Evolutionary conservation across 2,797 vertebrate species (phyloP).

Genomic region (Hafferia zeledoni): DNA sequence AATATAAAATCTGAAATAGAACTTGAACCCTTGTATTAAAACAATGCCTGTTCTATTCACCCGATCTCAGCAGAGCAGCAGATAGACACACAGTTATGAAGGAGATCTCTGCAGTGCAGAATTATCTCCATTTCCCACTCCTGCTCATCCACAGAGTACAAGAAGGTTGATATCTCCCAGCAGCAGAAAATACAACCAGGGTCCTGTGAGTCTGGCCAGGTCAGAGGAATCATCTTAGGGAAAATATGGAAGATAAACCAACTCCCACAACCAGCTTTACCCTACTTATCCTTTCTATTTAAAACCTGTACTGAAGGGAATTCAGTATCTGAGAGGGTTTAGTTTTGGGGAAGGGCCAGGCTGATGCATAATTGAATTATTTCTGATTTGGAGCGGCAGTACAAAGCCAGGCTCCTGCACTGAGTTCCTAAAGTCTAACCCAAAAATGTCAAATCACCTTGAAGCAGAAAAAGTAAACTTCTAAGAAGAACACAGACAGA

Average conservation of each 20-base stretch:
- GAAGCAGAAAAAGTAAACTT: constrained; percentile 20
- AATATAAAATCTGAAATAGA: neutral
- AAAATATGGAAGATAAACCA: constrained; percentile 51
- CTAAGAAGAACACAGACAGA: neutral
- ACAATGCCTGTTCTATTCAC: neutral
- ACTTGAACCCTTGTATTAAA: neutral
- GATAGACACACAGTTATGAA: neutral
- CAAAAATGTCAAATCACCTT: constrained; percentile 57
- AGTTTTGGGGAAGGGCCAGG: neutral
- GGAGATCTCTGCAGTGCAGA: neutral
- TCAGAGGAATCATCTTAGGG: neutral
- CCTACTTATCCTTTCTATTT: constrained; percentile 60
- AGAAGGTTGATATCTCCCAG: neutral
- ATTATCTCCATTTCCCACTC: neutral
- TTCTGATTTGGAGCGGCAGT: constrained; percentile 17
- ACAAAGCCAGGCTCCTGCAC: neutral
- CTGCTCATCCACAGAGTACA: neutral
- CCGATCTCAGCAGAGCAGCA: neutral
- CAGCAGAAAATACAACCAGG: neutral
- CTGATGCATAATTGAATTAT: constrained; percentile 4
- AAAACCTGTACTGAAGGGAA: constrained; percentile 20
- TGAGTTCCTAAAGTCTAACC: constrained; percentile 42
- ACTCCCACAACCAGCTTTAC: constrained; percentile 33
- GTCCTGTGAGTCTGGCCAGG: neutral
- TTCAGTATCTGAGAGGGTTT: neutral